Conservation (phyloP, 2,888 invertebrate species). For the Apodemia zela region DNA sequence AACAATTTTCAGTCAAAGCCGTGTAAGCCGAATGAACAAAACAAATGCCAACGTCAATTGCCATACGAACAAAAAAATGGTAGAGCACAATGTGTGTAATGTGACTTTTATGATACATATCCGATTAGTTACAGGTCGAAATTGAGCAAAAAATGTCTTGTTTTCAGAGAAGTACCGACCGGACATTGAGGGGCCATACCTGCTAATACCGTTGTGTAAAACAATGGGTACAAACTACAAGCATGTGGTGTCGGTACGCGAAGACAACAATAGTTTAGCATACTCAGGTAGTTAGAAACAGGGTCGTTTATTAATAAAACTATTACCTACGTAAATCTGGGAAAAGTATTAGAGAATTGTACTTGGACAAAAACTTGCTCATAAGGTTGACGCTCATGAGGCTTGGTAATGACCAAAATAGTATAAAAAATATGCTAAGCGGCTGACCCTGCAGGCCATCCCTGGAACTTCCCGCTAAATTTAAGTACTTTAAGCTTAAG, state of each 20-base stretch:
- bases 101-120: slow-evolving; percentile 11
- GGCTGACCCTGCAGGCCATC: too few relatives aligned
- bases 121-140: slow-evolving; percentile 8
- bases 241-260: neutral
- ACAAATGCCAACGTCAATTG: neutral
- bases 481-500: too few relatives aligned
- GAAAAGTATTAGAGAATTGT: neutral
- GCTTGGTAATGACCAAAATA: too few relatives aligned
- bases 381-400: too few relatives aligned
- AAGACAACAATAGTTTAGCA: neutral
- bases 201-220: slow-evolving; percentile 7
- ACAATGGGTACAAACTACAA: neutral
- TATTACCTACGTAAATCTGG: neutral
- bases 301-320: neutral
- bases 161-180: neutral
- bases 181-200: neutral
- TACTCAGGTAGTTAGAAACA: slow-evolving; percentile 2
- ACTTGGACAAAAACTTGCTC: too few relatives aligned
- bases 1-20: neutral
- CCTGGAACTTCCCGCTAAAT: too few relatives aligned
- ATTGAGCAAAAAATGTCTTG: neutral
- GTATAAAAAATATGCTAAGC: too few relatives aligned
- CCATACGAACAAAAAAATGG: neutral
- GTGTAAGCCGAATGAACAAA: neutral
- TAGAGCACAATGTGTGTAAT: neutral